Evolutionary conservation across 1,140 invertebrate species (phyloP).

Genomic region (Tetramorium simillimum): DNA sequence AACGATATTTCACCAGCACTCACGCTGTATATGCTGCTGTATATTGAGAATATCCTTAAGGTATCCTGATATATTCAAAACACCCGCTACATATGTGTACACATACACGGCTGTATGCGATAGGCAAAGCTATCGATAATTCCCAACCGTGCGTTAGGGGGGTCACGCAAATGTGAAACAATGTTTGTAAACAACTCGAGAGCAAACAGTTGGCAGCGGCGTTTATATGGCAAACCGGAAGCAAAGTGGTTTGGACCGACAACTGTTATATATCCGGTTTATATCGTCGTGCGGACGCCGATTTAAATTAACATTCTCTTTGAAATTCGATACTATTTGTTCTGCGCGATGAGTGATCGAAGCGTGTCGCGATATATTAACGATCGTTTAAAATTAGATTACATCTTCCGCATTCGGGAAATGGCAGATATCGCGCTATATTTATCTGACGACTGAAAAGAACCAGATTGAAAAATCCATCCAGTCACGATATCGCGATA

Average conservation of each 20-base stretch:
- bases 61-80: conserved; percentile 53
- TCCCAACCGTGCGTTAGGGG: conserved; percentile 18
- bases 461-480: conserved; percentile 23
- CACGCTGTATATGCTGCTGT: conserved; percentile 9
- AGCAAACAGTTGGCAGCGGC: conserved; percentile 59
- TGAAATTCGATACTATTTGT: conserved; percentile 43
- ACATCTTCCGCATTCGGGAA: conserved; percentile 15
- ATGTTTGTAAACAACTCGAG: conserved; percentile 70
- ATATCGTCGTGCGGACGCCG: conserved; percentile 52
- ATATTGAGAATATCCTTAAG: conserved; percentile 44
- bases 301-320: conserved; percentile 70
- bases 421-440: conserved; percentile 23
- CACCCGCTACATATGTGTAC: neutral
- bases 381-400: conserved; percentile 38
- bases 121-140: conserved; percentile 62
- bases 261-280: conserved; percentile 41
- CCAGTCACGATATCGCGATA: conserved; percentile 1
- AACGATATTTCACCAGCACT: conserved; percentile 28
- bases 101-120: neutral
- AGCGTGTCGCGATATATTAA: neutral
- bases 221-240: conserved; percentile 67
- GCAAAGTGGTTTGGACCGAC: conserved; percentile 56
- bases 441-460: conserved; percentile 29
- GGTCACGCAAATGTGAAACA: conserved; percentile 65
- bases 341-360: neutral